Evolutionary conservation across 2,113 vertebrate species (phyloP).

Genomic region (Rhinoptilus africanus): DNA sequence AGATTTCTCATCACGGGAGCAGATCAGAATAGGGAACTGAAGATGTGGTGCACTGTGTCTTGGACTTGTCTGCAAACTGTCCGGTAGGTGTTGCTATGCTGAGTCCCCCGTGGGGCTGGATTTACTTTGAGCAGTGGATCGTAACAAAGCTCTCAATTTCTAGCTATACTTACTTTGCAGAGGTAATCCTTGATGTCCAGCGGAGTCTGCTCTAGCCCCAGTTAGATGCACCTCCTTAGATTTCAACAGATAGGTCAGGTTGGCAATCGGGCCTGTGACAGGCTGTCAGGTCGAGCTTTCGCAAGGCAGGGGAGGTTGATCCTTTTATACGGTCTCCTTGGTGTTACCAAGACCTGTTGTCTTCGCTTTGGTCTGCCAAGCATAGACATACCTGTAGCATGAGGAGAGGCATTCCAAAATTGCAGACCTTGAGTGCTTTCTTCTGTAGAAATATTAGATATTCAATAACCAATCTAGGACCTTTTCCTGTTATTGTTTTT

Average conservation of each 20-base stretch:
- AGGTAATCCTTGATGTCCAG: not conserved
- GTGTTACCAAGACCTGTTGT: not conserved
- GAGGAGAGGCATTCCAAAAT: not conserved
- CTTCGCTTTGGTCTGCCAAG: not conserved
- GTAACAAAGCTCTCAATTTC: not conserved
- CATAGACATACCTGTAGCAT: too few species aligned
- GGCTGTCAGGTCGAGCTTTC: not conserved
- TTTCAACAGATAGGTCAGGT: too few species aligned
- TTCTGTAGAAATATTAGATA: not conserved
- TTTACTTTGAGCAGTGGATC: not conserved
- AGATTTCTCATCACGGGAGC: slow-evolving; percentile 96
- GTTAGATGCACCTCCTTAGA: too few species aligned
- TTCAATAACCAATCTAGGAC: not conserved
- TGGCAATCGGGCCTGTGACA: too few species aligned
- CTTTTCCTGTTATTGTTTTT: not conserved
- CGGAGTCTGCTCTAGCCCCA: not conserved
- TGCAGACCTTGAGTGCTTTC: not conserved
- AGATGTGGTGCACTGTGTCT: slow-evolving; percentile 98
- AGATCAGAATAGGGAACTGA: slow-evolving; percentile 94
- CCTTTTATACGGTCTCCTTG: not conserved
- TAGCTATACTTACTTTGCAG: not conserved
- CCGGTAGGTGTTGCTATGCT: slow-evolving; percentile 62
- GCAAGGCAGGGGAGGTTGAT: not conserved
- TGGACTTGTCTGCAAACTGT: slow-evolving; percentile 97
- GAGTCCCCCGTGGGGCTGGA: not conserved